phyloP scores from a whole-genome alignment of 2,113 vertebrate genomes.

The Toxostoma redivivum region DNA sequence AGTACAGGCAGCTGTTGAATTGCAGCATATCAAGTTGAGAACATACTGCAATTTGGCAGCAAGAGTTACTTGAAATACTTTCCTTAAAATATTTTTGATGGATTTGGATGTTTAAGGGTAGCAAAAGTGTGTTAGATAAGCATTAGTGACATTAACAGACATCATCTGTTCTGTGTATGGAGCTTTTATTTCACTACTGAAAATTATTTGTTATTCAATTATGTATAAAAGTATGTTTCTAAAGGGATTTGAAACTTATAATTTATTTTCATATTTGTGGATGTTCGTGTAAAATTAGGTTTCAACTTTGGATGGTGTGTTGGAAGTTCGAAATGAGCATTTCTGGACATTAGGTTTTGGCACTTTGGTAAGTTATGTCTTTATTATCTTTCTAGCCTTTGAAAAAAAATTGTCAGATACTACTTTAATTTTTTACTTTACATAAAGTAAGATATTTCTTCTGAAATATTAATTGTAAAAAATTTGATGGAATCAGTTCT shows the following conservation, averaged over 20 bases:
- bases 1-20: not conserved
- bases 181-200: not conserved
- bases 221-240: not conserved
- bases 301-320: constrained; percentile 94
- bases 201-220: not conserved
- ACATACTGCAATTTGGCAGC: not conserved
- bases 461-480: not conserved
- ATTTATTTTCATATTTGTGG: not conserved
- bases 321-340: constrained; percentile 97
- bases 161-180: not conserved
- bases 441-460: not conserved
- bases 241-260: not conserved
- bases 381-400: not conserved
- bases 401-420: not conserved
- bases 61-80: not conserved
- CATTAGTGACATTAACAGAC: not conserved
- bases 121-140: not conserved
- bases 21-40: not conserved
- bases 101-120: not conserved
- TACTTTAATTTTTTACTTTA: not conserved
- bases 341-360: constrained; percentile 98
- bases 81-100: not conserved
- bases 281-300: constrained; percentile 74
- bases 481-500: not conserved
- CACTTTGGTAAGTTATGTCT: constrained; percentile 83